Evolutionary conservation across 2,797 vertebrate genomes (phyloP).

Genomic region (Pantherophis vulpinus): DNA sequence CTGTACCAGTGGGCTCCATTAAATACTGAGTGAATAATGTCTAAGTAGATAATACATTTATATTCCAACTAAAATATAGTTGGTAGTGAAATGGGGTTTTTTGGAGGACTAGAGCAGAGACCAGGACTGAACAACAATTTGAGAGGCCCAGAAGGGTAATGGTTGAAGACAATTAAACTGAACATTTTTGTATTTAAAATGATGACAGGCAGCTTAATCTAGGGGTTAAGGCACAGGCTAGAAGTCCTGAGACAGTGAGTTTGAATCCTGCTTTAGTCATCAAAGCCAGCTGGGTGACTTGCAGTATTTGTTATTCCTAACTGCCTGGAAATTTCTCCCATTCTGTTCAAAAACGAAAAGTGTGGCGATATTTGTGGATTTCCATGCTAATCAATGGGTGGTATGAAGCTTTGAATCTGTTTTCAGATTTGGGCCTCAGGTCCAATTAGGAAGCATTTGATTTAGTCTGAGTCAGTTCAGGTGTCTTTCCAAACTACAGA

Average conservation of each 20-base stretch:
- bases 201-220: no score
- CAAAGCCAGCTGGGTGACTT: not conserved
- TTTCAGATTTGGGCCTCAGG: not conserved
- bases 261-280: no score
- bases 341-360: not conserved
- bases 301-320: not conserved
- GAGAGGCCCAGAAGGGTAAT: not conserved
- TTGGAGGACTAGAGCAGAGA: not conserved
- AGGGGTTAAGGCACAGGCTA: no score
- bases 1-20: not conserved
- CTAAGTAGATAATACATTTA: not conserved
- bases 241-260: no score
- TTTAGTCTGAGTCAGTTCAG: not conserved
- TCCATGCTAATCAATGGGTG: not conserved
- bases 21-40: not conserved
- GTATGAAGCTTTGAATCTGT: not conserved
- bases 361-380: not conserved
- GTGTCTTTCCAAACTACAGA: not conserved
- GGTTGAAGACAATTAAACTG: not conserved
- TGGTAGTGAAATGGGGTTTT: not conserved
- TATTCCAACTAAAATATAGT: not conserved
- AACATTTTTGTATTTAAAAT: not conserved
- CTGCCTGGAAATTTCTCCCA: not conserved
- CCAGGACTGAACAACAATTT: not conserved
- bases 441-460: not conserved